Evolutionary conservation across 2,888 invertebrate species (phyloP).

Genomic region (Gasteruption jaculator): DNA sequence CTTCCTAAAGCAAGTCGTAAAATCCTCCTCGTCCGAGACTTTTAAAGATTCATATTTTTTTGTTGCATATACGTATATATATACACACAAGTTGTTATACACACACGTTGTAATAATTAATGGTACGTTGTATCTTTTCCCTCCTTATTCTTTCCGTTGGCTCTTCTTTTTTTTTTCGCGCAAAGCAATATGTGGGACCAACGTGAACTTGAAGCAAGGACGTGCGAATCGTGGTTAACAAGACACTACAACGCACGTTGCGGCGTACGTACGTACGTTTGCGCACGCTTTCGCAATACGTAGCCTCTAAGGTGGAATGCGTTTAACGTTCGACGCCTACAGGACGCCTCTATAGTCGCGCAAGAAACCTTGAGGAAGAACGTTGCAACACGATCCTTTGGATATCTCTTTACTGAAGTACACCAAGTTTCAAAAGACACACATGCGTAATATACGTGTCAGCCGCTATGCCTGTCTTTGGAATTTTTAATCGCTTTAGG

Average conservation of each 20-base stretch:
- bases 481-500: too few species aligned
- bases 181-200: too few species aligned
- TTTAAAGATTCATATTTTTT: too few species aligned
- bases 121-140: too few species aligned
- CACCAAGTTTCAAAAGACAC: slow-evolving; percentile 39
- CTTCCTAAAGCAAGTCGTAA: too few species aligned
- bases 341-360: slow-evolving; percentile 46
- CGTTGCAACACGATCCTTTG: slow-evolving; percentile 50
- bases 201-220: slow-evolving; percentile 49
- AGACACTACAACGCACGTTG: slow-evolving; percentile 31
- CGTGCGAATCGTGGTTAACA: slow-evolving; percentile 46
- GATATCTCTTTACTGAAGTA: slow-evolving; percentile 47
- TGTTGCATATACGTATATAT: too few species aligned
- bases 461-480: too few species aligned
- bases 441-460: slow-evolving; percentile 4
- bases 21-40: too few species aligned
- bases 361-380: slow-evolving; percentile 49
- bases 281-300: slow-evolving; percentile 41
- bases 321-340: slow-evolving; percentile 52
- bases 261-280: slow-evolving; percentile 18
- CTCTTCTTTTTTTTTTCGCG: too few species aligned
- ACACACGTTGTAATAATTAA: too few species aligned
- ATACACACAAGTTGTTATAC: too few species aligned
- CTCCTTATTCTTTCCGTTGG: background rate
- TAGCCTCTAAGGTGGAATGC: slow-evolving; percentile 51